Base-by-base conservation (phyloP, 2,888 invertebrate genomes). In the Iphiclides podalirius region DNA sequence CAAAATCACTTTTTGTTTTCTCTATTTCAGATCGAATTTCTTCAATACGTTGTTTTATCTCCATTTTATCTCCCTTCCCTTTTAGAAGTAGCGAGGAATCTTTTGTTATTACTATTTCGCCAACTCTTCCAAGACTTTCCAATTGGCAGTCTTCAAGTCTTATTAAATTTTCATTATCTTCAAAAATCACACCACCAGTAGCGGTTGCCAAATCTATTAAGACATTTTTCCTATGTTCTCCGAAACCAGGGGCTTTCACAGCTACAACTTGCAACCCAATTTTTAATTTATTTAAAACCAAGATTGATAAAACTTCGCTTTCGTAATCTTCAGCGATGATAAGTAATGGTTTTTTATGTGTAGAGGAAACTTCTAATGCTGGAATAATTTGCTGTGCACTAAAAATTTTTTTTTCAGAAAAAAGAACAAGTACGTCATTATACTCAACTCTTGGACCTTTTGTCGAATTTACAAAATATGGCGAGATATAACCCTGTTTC, bases 371-470 rank as follows among this genome's bases (percentile, higher is more conserved):
- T 85, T 99, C 99, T 46, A 99, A 88, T 11, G 98, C 98, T 16
- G 99, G 99, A 57, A 99, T 95, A 61, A 99, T 94, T 67, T 96
- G 95, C 78, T 98, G 97, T 11, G 97, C 95, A 13, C 93, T 94
- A 16, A 97, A 97, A 69, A 99, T 98, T 86, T 99, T 99, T 90
- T 99, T 99, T 80, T 99, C 98, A 47, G 96, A 96, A 64, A 98
- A 93, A 31, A 99, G 90, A 35, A 99, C 79, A 12, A 98, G 88
- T 7, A 97, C 96, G 80, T 99, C 97, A 83, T 96, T 96, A 75
- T 96, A 99, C 88, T 99, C 99, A 40, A 97, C 96, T 88, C 95
- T 98, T 11, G 97, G 97, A 35, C 98, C 98, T 90, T 99, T 99
- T n/a, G 94, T 89, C 3, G 98, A 96, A 79, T 99, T 99, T 59